phyloP scores from a whole-genome alignment of 2,888 invertebrate species.

The Crocallis elinguaria region DNA sequence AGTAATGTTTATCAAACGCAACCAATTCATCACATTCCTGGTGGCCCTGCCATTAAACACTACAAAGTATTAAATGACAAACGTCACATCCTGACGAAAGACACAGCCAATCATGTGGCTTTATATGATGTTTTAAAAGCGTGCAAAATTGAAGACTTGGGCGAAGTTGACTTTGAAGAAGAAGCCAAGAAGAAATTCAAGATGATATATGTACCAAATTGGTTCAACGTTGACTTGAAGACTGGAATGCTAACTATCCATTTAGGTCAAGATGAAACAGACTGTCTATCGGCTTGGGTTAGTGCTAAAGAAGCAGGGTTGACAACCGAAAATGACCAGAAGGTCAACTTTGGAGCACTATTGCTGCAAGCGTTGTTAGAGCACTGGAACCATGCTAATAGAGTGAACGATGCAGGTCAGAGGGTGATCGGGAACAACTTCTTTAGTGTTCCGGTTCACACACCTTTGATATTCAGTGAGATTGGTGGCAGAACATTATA shows the following conservation, averaged over 20 bases:
- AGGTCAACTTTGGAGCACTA: constrained; percentile 98
- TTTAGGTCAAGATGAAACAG: constrained; percentile 97
- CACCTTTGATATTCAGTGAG: constrained; percentile 98
- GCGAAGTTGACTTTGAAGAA: constrained; percentile 95
- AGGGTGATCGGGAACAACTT: constrained; percentile 90
- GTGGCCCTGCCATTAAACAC: constrained; percentile 97
- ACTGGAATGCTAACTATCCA: constrained; percentile 99
- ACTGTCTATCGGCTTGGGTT: constrained; percentile 99
- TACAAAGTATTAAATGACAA: constrained; percentile 98
- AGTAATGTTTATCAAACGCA: constrained; percentile 85
- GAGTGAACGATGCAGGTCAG: constrained; percentile 87
- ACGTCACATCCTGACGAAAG: constrained; percentile 97
- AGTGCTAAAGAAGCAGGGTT: constrained; percentile 97
- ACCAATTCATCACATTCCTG: constrained; percentile 87
- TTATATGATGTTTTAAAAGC: constrained; percentile 97
- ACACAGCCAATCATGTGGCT: constrained; percentile 92
- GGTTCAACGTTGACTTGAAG: constrained; percentile 99
- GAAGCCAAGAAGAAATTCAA: constrained; percentile 96
- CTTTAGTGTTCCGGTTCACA: constrained; percentile 97
- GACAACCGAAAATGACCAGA: constrained; percentile 91
- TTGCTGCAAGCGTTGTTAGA: constrained; percentile 97
- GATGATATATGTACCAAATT: constrained; percentile 98
- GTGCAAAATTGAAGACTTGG: constrained; percentile 94
- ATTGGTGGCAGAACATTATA: constrained; percentile 97
- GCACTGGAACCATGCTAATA: constrained; percentile 93